phyloP scores from a whole-genome alignment of 1,140 invertebrate genomes.

The Aricia agestis region DNA sequence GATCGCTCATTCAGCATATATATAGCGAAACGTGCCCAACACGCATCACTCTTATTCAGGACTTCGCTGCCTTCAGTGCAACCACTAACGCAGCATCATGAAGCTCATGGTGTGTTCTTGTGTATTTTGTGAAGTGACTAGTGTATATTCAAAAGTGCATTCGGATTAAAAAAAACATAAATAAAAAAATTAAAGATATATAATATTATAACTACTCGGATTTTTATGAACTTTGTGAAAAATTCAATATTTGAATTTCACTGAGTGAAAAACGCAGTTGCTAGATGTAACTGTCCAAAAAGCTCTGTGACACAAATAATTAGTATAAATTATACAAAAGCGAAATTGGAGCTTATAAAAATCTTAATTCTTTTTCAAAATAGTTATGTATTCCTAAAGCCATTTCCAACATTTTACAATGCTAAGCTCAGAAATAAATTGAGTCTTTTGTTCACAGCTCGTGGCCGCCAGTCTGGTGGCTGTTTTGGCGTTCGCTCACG shows the following conservation, averaged over 20 bases:
- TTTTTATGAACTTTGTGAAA: too few species aligned
- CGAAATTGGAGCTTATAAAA: too few species aligned
- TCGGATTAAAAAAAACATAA: background rate
- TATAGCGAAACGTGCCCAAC: slow-evolving; percentile 64
- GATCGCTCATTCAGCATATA: slow-evolving; percentile 67
- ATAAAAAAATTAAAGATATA: background rate
- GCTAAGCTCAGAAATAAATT: background rate
- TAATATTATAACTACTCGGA: too few species aligned
- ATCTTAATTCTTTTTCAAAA: too few species aligned
- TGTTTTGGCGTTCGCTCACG: slow-evolving; percentile 74
- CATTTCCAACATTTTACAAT: background rate
- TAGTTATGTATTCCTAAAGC: too few species aligned
- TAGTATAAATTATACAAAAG: too few species aligned
- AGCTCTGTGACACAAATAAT: too few species aligned
- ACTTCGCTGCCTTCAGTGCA: slow-evolving; percentile 75
- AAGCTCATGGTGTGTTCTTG: slow-evolving; percentile 72
- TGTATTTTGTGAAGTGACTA: slow-evolving; percentile 44
- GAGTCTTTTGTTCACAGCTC: slow-evolving; percentile 55
- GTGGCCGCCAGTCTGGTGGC: slow-evolving; percentile 77
- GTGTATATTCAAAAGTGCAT: slow-evolving; percentile 27
- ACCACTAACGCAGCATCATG: slow-evolving; percentile 73
- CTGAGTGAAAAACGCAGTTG: too few species aligned
- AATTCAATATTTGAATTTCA: too few species aligned
- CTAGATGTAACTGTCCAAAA: too few species aligned
- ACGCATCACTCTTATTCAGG: slow-evolving; percentile 76